Conservation (phyloP, 2,113 vertebrate genomes). For the Cisticola juncidis region DNA sequence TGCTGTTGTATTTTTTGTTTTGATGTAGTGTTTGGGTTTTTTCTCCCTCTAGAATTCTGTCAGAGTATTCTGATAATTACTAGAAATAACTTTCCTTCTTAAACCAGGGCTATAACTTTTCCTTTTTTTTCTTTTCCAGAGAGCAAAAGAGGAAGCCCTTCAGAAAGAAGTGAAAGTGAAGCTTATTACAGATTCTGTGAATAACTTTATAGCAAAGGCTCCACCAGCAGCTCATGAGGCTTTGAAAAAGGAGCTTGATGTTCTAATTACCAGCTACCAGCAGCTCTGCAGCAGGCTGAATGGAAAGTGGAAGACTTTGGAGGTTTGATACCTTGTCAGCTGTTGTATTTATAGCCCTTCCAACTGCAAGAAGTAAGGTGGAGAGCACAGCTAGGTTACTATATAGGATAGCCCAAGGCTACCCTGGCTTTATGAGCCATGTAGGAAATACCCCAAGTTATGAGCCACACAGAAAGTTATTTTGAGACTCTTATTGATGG, state of each 20-base stretch:
- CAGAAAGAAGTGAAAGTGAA: constrained; percentile 97
- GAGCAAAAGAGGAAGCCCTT: constrained; percentile 92
- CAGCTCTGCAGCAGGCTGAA: constrained; percentile 92
- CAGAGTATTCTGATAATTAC: background rate
- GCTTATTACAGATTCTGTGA: constrained; percentile 91
- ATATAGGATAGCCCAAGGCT: background rate
- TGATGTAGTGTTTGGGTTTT: rapidly evolving
- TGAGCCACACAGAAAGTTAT: background rate
- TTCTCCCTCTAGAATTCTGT: background rate
- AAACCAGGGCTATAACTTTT: background rate
- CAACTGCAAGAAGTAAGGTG: background rate
- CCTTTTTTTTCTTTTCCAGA: constrained; percentile 66
- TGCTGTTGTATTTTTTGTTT: background rate
- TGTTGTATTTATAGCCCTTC: background rate
- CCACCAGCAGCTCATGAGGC: constrained; percentile 91
- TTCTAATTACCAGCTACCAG: constrained; percentile 91
- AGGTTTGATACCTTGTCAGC: constrained; percentile 77
- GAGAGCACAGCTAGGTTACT: background rate
- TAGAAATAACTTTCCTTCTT: background rate
- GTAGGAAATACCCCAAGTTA: background rate
- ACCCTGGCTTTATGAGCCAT: rapidly evolving
- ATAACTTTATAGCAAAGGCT: constrained; percentile 90
- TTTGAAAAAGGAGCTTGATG: constrained; percentile 88
- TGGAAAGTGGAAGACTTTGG: constrained; percentile 94
- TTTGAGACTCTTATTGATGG: background rate